Evolutionary conservation across 35 echinoderm and acorn worm species (phyloP).

Genomic region (Holothuria glaberrima): DNA sequence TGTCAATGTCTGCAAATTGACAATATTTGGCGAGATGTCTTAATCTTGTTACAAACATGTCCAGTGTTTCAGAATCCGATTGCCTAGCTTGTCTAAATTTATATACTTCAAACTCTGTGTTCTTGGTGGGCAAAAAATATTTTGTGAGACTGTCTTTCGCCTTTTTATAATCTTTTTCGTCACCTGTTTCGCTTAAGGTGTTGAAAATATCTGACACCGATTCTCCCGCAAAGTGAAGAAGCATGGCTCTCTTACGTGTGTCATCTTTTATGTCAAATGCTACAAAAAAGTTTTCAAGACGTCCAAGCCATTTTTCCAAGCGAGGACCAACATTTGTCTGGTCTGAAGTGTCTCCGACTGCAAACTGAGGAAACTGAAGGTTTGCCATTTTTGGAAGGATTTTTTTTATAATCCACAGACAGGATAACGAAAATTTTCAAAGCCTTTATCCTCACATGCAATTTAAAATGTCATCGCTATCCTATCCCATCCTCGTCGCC

Average conservation of each 20-base stretch:
- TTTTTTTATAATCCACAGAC: too few relatives aligned
- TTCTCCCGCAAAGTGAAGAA: slow-evolving; percentile 2
- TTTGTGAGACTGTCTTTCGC: background rate
- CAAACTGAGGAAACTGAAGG: too few relatives aligned
- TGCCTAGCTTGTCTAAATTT: slow-evolving; percentile 13
- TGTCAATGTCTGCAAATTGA: slow-evolving; percentile 61
- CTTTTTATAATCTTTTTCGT: background rate
- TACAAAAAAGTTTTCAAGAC: background rate
- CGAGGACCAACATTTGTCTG: background rate
- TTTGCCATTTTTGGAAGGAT: too few relatives aligned
- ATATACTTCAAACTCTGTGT: too few relatives aligned
- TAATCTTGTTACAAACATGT: slow-evolving; percentile 54
- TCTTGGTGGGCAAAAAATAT: background rate
- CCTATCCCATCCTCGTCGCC: too few relatives aligned
- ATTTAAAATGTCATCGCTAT: too few relatives aligned
- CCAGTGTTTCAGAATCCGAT: slow-evolving; percentile 35
- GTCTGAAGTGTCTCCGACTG: too few relatives aligned
- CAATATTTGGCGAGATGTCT: slow-evolving; percentile 56
- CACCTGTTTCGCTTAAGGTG: background rate
- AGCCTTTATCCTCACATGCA: too few relatives aligned
- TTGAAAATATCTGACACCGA: background rate
- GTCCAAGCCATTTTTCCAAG: background rate
- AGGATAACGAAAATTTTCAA: too few relatives aligned
- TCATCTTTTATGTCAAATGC: background rate
- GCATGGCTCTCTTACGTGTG: background rate